Evolutionary conservation across 2,797 vertebrate species (phyloP).

Genomic region (Cebuella pygmaea): DNA sequence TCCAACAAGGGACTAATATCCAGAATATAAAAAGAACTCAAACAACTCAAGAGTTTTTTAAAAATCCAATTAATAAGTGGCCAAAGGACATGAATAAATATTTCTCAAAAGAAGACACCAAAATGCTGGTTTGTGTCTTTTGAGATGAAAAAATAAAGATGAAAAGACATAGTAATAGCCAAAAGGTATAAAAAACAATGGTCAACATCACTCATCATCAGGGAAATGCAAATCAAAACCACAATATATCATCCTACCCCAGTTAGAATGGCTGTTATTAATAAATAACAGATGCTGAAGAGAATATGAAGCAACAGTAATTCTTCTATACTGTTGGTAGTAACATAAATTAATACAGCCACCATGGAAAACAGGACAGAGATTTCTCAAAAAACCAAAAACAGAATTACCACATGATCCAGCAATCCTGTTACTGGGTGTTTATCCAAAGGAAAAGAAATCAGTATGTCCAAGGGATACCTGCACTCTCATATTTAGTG

Average conservation of each 20-base stretch:
- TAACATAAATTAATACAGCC: not conserved
- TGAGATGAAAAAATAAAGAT: not conserved
- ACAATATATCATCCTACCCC: not conserved
- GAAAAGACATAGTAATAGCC: not conserved
- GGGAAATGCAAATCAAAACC: not conserved
- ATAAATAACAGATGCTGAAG: not conserved
- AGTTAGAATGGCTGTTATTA: not conserved
- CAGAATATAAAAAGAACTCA: too few relatives aligned
- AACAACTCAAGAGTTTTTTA: too few relatives aligned
- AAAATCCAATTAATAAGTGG: not conserved
- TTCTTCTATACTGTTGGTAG: not conserved
- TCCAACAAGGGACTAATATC: too few relatives aligned
- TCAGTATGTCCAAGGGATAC: not conserved
- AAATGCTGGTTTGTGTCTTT: not conserved
- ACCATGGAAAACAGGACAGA: not conserved
- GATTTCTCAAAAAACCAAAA: not conserved
- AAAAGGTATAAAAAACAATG: not conserved
- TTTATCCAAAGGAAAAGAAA: not conserved
- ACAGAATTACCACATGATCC: not conserved
- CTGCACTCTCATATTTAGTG: not conserved
- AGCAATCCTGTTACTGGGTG: not conserved
- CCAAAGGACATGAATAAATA: not conserved
- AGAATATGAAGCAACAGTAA: not conserved
- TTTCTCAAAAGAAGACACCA: not conserved
- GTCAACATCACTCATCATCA: not conserved